phyloP scores from a whole-genome alignment of 2,888 invertebrate species.

The Zonitis immaculata region DNA sequence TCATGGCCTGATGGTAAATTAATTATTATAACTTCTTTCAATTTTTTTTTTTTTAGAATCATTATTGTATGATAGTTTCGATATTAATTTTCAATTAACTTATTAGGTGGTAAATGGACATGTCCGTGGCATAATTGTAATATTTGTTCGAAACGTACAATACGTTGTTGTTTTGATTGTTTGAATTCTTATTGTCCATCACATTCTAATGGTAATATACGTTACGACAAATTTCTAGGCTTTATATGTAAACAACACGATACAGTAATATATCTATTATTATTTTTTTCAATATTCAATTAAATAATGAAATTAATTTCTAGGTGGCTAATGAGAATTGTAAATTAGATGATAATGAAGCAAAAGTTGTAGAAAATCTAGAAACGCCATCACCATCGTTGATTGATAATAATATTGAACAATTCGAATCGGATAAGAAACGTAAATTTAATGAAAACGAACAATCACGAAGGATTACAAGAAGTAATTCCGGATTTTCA shows the following conservation, averaged over 20 bases:
- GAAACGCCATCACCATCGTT: too few relatives aligned
- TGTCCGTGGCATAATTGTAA: conserved; percentile 48
- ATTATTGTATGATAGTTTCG: too few relatives aligned
- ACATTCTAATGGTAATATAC: conserved; percentile 44
- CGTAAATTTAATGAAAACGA: conserved; percentile 14
- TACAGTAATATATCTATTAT: conserved; percentile 33
- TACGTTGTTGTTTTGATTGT: conserved; percentile 44
- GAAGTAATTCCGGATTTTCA: not conserved
- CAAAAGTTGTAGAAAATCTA: not conserved
- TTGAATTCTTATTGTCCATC: conserved; percentile 45
- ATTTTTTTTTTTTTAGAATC: too few relatives aligned
- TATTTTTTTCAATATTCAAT: too few relatives aligned
- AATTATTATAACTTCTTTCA: too few relatives aligned
- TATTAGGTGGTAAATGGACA: conserved; percentile 37
- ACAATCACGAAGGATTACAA: not conserved
- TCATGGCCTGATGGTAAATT: conserved; percentile 40
- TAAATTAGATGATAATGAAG: conserved; percentile 3
- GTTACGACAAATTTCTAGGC: conserved; percentile 40
- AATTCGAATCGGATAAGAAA: conserved; percentile 23
- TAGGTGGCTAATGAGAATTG: conserved; percentile 9
- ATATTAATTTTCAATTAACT: too few relatives aligned
- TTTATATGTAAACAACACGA: conserved; percentile 42
- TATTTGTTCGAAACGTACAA: conserved; percentile 43
- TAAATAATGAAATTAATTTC: too few relatives aligned
- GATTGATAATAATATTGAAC: too few relatives aligned